These are phyloP conservation scores for Odontophorus gujanensis DNA, from an alignment of 2,113 vertebrate species.

Conservation along the genomic window DNA sequence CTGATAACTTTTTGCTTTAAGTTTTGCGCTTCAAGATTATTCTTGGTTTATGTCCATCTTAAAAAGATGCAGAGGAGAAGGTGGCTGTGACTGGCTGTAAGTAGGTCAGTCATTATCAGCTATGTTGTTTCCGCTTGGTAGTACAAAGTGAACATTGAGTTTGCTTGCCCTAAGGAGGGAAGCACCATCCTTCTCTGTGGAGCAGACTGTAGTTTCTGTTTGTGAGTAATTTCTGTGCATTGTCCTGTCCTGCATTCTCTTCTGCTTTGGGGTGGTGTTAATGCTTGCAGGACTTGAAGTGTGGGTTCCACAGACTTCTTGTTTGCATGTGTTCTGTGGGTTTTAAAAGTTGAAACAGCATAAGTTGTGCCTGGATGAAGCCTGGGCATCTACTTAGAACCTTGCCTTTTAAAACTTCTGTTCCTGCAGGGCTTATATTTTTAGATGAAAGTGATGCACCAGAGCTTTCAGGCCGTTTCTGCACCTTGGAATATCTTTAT, in stretches of 20 bases:
- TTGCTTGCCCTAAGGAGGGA: not conserved
- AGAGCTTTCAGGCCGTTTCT: not conserved
- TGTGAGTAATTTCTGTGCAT: not conserved
- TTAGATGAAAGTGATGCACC: not conserved
- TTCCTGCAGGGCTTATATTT: not conserved
- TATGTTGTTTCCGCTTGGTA: not conserved
- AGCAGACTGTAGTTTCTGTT: not conserved
- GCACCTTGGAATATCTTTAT: not conserved
- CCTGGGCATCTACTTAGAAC: not conserved
- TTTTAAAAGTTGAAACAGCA: not conserved
- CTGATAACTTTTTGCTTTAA: not conserved
- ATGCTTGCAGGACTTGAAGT: not conserved
- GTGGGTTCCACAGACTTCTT: not conserved
- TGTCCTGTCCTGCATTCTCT: not conserved
- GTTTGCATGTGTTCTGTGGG: not conserved
- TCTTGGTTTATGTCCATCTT: not conserved
- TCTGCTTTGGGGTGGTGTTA: not conserved
- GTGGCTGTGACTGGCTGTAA: conserved; percentile 7
- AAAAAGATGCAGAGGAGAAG: not conserved
- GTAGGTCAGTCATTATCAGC: conserved; percentile 43
- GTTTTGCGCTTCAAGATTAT: not conserved
- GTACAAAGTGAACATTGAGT: not conserved
- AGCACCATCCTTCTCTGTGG: not conserved
- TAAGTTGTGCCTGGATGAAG: not conserved
- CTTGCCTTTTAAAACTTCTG: not conserved